Percentiles rank a stretch among this genome's conserved stretches.
phyloP scores from a whole-genome alignment of 2,797 vertebrate species.

The Pipistrellus nathusii region DNA sequence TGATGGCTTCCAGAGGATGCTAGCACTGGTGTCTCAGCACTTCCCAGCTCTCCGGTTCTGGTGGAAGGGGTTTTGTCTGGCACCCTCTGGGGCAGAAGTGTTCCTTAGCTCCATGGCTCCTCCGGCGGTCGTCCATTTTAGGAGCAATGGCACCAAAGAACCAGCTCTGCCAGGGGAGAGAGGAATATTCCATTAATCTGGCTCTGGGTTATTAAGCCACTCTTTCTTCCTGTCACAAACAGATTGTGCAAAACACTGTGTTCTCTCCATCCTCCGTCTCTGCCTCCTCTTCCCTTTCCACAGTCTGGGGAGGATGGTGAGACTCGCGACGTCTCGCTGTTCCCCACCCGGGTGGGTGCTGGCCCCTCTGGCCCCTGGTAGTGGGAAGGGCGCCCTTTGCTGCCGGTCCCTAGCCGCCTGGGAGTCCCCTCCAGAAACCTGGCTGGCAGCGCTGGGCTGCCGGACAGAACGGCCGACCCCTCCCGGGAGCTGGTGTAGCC shows the following conservation, averaged over 20 bases:
- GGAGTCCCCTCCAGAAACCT: conserved; percentile 35
- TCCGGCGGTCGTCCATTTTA: neutral
- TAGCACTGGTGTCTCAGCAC: neutral
- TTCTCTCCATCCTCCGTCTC: neutral
- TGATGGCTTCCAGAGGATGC: neutral
- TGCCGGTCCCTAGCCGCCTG: neutral
- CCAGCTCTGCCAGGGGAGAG: neutral
- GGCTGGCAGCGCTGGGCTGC: neutral
- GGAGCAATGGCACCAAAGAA: neutral
- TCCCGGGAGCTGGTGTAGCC: conserved; percentile 1
- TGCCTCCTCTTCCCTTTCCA: neutral
- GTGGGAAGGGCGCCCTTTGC: neutral
- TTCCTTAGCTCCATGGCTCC: neutral
- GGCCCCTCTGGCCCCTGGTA: neutral
- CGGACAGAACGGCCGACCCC: conserved; percentile 30
- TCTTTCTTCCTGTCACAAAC: conserved; percentile 68
- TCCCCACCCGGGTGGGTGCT: neutral
- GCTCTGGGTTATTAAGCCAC: conserved; percentile 63
- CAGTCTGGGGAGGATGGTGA: neutral
- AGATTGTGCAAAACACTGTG: conserved; percentile 23
- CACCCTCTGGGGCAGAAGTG: neutral
- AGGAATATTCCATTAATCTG: conserved; percentile 64
- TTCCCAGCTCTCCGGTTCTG: too few relatives aligned
- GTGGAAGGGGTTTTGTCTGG: neutral
- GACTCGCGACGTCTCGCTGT: neutral